Conservation (phyloP, 2,797 vertebrate species). For the Sebastes nivosus region DNA sequence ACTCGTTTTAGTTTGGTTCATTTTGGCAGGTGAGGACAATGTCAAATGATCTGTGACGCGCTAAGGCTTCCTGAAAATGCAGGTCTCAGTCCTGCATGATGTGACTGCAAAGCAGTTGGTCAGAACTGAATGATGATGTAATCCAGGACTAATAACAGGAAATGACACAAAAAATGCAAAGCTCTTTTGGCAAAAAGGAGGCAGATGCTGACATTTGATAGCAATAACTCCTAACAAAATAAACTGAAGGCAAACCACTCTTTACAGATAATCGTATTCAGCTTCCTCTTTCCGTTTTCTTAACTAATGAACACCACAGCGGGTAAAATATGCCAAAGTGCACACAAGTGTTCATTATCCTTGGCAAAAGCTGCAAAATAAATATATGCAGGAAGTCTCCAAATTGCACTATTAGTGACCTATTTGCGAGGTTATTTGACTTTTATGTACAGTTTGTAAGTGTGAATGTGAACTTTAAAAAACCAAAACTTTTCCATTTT, state of each 20-base stretch:
- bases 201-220: constrained; percentile 9
- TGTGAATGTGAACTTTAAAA: not conserved
- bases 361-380: not conserved
- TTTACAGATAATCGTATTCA: not conserved
- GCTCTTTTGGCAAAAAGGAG: not conserved
- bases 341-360: constrained; percentile 6
- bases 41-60: constrained; percentile 18
- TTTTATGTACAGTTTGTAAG: not conserved
- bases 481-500: constrained; percentile 14
- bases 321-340: not conserved
- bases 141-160: not conserved
- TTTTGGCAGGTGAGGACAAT: constrained; percentile 15
- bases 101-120: not conserved
- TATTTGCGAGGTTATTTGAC: not conserved
- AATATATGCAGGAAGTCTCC: not conserved
- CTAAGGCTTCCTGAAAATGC: not conserved
- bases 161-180: not conserved
- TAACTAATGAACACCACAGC: not conserved
- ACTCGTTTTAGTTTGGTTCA: not conserved
- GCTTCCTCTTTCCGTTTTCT: not conserved
- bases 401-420: not conserved
- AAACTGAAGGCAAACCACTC: not conserved
- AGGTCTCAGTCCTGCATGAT: not conserved
- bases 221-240: not conserved
- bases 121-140: not conserved